phyloP scores from a whole-genome alignment of 1,140 invertebrate species.

The Dendroctonus ponderosae region DNA sequence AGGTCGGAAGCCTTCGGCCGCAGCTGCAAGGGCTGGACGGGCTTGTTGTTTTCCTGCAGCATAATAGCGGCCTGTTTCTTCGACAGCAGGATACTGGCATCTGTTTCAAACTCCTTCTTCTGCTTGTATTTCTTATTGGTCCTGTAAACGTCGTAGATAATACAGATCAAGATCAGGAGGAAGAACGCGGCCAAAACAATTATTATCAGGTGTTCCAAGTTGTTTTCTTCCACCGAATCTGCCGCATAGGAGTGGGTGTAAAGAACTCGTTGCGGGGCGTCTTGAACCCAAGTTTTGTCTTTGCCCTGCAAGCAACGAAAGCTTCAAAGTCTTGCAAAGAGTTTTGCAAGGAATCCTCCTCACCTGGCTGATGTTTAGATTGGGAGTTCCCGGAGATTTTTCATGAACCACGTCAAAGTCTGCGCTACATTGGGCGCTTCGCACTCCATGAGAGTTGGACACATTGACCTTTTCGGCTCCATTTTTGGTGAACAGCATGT shows the following conservation, averaged over 20 bases:
- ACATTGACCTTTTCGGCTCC: constrained; percentile 77
- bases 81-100: constrained; percentile 64
- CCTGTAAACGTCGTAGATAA: constrained; percentile 64
- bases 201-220: constrained; percentile 69
- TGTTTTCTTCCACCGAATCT: constrained; percentile 71
- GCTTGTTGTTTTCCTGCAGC: constrained; percentile 42
- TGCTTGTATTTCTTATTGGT: constrained; percentile 65
- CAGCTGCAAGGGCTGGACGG: constrained; percentile 15
- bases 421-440: constrained; percentile 76
- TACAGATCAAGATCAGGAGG: constrained; percentile 63
- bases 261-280: constrained; percentile 69
- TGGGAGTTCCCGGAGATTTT: constrained; percentile 59
- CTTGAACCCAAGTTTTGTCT: constrained; percentile 76
- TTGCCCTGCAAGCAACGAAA: constrained; percentile 55
- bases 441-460: constrained; percentile 76
- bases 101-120: constrained; percentile 65
- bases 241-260: constrained; percentile 72
- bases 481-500: constrained; percentile 81
- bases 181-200: constrained; percentile 69
- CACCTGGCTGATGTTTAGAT: constrained; percentile 66
- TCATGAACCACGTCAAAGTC: constrained; percentile 67
- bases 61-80: constrained; percentile 65
- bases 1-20: background rate
- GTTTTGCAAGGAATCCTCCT: constrained; percentile 33
- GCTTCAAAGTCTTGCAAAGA: background rate